Percentiles rank a stretch among this genome's conserved stretches.
These are phyloP conservation scores for Bergia puertoricense DNA, from an alignment of 92 coral and sea anemone species.

Conservation along the genomic window DNA sequence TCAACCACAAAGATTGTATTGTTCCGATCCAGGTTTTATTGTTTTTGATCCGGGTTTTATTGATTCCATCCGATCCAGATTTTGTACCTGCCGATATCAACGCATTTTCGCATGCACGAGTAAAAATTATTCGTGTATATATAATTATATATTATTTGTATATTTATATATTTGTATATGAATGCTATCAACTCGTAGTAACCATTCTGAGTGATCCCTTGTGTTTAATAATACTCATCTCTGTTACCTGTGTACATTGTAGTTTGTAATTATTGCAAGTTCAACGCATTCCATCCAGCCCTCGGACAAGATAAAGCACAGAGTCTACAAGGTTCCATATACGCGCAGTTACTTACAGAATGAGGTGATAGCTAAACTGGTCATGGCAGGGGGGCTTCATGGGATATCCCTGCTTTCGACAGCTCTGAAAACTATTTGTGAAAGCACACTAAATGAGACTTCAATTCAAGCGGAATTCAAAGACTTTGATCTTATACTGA, in stretches of 20 bases:
- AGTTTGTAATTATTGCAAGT: conserved; percentile 58
- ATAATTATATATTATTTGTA: too few species aligned
- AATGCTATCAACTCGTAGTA: too few species aligned
- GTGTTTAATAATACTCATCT: neutral
- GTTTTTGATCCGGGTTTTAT: too few species aligned
- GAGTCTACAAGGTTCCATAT: conserved; percentile 51
- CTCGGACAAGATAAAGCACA: conserved; percentile 48
- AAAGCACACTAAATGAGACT: conserved; percentile 47
- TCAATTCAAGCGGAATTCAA: conserved; percentile 54
- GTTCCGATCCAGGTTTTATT: too few species aligned
- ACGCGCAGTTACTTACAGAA: conserved; percentile 30
- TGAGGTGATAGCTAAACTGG: neutral
- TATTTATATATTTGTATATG: too few species aligned
- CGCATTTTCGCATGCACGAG: too few species aligned
- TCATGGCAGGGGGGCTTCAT: neutral
- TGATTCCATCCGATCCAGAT: too few species aligned
- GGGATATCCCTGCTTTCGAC: neutral
- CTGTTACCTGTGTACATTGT: neutral
- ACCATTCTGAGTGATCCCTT: neutral
- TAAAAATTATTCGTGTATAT: too few species aligned
- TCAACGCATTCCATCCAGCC: conserved; percentile 47
- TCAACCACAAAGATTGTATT: too few species aligned
- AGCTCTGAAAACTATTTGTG: conserved; percentile 28
- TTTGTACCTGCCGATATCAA: too few species aligned
- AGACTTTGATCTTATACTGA: conserved; percentile 49